A percentile compares a stretch with the other conserved stretches of the same genome.
These are phyloP conservation scores for Bubalus kerabau DNA, from an alignment of 2,113 vertebrate species.

Conservation along the genomic window DNA sequence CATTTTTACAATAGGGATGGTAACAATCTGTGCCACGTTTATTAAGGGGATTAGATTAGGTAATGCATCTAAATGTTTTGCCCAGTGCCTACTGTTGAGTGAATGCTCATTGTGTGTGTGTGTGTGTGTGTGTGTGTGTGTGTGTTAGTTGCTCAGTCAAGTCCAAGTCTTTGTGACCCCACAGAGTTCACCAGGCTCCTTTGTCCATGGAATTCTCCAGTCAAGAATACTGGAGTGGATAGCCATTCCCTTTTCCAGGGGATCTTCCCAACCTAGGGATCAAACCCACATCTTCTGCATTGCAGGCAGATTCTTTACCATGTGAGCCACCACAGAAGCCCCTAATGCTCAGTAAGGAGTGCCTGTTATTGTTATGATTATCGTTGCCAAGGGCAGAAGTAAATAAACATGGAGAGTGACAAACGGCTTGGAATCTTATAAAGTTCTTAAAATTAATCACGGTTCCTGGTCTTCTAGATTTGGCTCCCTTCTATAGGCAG, in stretches of 20 bases:
- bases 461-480: background rate
- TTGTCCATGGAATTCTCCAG: background rate
- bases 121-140: background rate
- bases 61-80: background rate
- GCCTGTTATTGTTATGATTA: background rate
- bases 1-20: background rate
- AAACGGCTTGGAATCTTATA: background rate
- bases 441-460: background rate
- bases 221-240: background rate
- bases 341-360: background rate
- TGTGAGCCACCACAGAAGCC: background rate
- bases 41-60: background rate
- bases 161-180: background rate
- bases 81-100: background rate
- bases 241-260: background rate
- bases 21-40: background rate
- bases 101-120: background rate
- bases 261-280: background rate
- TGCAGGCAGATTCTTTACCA: background rate
- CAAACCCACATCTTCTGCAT: background rate
- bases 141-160: background rate
- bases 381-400: background rate
- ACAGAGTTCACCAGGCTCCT: background rate
- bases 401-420: background rate
- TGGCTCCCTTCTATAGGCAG: background rate